phyloP scores from a whole-genome alignment of 1,140 invertebrate species.

The Eumaeus atala region DNA sequence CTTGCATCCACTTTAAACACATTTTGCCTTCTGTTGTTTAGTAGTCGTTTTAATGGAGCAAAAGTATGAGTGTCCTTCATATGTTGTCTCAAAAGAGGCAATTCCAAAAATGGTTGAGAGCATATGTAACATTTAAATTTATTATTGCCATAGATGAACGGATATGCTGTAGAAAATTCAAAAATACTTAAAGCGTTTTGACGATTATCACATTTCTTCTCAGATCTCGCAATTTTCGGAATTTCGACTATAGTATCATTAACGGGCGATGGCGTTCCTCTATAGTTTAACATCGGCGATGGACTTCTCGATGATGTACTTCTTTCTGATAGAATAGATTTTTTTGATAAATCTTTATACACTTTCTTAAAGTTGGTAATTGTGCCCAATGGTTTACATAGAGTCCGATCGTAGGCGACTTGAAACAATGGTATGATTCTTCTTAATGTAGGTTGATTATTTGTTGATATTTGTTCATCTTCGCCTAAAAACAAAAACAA shows the following conservation, averaged over 20 bases:
- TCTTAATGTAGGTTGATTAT: conserved; percentile 63
- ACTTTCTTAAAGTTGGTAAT: conserved; percentile 47
- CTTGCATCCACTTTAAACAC: conserved; percentile 59
- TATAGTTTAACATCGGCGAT: conserved; percentile 31
- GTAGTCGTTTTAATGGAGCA: conserved; percentile 42
- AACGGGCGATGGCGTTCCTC: conserved; percentile 22
- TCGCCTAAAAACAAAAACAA: conserved; percentile 63
- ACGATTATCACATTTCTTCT: conserved; percentile 37
- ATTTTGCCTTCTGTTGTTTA: conserved; percentile 55
- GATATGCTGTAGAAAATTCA: conserved; percentile 56
- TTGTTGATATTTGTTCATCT: conserved; percentile 32
- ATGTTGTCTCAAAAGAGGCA: conserved; percentile 40
- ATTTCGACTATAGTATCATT: conserved; percentile 3
- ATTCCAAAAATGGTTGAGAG: conserved; percentile 49
- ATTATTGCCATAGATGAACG: conserved; percentile 59
- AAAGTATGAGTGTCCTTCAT: conserved; percentile 50
- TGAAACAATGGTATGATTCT: conserved; percentile 64
- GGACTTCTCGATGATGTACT: conserved; percentile 41
- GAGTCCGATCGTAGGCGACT: conserved; percentile 57
- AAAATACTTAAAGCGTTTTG: conserved; percentile 57
- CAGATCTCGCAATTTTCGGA: conserved; percentile 21
- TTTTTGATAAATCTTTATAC: conserved; percentile 21
- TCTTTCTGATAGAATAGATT: conserved; percentile 13
- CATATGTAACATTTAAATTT: conserved; percentile 66
- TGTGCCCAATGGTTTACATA: conserved; percentile 58